A percentile compares a stretch with the other conserved stretches of the same genome.
phyloP scores from a whole-genome alignment of 2,113 vertebrate species.

The Pterocles burchelli region DNA sequence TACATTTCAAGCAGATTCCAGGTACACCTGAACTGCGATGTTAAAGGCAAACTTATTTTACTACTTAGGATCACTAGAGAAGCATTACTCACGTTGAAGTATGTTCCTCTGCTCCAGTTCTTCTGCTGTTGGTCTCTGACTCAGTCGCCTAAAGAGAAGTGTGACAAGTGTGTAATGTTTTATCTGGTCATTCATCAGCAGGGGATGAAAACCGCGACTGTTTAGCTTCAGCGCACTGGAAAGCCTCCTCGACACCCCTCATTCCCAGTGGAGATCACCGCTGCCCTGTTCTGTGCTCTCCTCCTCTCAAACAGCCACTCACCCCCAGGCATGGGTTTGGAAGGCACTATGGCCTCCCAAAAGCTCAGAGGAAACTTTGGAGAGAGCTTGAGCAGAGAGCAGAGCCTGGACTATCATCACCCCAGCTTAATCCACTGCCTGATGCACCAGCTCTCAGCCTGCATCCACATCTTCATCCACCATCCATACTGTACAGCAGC shows the following conservation, averaged over 20 bases:
- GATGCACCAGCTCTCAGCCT: neutral
- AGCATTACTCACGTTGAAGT: constrained; percentile 86
- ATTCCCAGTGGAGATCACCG: neutral
- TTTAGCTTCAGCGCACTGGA: neutral
- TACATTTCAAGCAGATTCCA: neutral
- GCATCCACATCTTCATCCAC: neutral
- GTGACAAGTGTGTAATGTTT: neutral
- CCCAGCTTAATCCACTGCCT: neutral
- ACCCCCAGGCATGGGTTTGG: neutral
- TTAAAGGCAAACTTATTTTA: neutral
- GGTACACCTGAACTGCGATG: neutral
- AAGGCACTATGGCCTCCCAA: neutral
- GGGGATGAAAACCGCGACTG: neutral
- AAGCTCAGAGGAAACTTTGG: neutral
- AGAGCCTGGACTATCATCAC: neutral
- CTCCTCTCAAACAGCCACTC: neutral
- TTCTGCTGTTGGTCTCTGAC: constrained; percentile 94
- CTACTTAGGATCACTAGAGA: neutral
- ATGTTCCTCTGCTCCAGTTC: constrained; percentile 98
- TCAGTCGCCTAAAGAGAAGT: constrained; percentile 83
- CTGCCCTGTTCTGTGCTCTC: neutral
- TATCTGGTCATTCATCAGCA: neutral
- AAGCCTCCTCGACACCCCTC: neutral
- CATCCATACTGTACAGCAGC: neutral
- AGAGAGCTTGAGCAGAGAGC: neutral